phyloP scores from a whole-genome alignment of 2,113 vertebrate genomes.

The Reinhardtius hippoglossoides region DNA sequence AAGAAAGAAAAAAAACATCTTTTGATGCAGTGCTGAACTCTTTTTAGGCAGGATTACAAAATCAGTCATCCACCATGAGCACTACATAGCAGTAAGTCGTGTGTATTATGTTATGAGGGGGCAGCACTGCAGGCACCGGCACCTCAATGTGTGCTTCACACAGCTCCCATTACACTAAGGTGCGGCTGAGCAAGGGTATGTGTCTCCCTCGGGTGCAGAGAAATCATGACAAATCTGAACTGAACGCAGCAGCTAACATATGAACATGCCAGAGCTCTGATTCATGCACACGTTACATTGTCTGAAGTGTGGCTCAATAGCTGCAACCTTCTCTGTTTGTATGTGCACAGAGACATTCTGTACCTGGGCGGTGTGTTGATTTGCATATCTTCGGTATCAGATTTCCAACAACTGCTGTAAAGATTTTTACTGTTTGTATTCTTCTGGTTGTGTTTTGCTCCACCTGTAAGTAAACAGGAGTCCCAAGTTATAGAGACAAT shows the following conservation, averaged over 20 bases:
- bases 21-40: conserved; percentile 14
- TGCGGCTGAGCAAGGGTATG: no score
- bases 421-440: neutral
- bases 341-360: neutral
- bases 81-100: no score
- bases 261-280: neutral
- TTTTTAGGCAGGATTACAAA: neutral
- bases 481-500: no score
- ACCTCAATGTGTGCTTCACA: conserved; percentile 1
- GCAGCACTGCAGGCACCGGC: neutral
- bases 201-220: no score
- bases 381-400: neutral
- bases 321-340: neutral
- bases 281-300: neutral
- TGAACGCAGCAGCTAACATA: neutral
- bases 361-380: no score
- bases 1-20: neutral
- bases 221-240: neutral
- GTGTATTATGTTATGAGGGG: no score
- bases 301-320: no score
- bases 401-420: neutral
- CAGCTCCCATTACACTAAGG: no score
- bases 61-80: no score
- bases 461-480: no score
- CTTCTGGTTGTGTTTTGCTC: no score